Evolutionary conservation across 2,113 vertebrate species (phyloP).

Genomic region (Archilochus colubris): DNA sequence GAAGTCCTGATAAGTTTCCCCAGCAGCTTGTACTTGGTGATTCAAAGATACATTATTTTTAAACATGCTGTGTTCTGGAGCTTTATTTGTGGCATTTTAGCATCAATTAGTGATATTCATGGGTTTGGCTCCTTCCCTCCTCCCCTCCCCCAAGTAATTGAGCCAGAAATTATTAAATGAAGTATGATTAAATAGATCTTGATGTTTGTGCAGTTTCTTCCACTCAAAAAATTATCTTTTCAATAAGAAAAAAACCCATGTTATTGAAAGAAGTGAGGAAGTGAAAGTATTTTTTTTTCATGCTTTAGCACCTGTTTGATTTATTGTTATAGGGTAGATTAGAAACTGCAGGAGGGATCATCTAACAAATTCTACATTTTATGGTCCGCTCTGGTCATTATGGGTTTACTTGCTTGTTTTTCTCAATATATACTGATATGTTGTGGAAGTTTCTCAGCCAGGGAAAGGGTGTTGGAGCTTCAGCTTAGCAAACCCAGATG

Average conservation of each 20-base stretch:
- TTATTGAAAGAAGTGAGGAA: not conserved
- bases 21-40: not conserved
- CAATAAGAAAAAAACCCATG: rapidly evolving
- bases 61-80: not conserved
- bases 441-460: not conserved
- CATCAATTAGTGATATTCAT: not conserved
- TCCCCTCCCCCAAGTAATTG: not conserved
- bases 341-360: not conserved
- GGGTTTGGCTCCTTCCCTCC: too few relatives aligned
- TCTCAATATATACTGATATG: not conserved
- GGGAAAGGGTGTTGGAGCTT: not conserved
- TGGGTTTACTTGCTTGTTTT: not conserved
- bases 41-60: not conserved
- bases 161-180: not conserved
- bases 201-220: not conserved
- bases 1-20: not conserved
- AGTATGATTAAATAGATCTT: not conserved
- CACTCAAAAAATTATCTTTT: not conserved
- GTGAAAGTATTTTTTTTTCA: not conserved
- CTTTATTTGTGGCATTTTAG: not conserved
- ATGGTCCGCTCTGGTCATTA: not conserved
- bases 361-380: not conserved
- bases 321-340: not conserved
- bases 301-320: not conserved
- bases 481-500: not conserved